Conservation (phyloP, 2,113 vertebrate genomes). For the Dasyurus viverrinus region DNA sequence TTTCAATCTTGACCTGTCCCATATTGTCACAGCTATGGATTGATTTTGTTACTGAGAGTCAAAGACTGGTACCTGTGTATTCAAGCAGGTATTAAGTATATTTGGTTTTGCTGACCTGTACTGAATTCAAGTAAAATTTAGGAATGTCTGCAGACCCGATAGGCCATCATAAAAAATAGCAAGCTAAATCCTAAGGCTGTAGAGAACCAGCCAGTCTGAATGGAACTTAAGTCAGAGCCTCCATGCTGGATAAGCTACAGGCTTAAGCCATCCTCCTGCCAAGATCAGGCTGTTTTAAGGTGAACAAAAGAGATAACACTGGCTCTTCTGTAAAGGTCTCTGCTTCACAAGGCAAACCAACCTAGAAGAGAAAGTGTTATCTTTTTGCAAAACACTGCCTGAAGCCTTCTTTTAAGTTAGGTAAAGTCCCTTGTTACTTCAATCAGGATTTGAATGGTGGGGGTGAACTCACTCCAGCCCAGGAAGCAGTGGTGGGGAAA, state of each 20-base stretch:
- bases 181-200: constrained; percentile 68
- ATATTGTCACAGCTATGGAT: constrained; percentile 1
- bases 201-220: constrained; percentile 77
- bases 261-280: constrained; percentile 55
- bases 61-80: constrained; percentile 55
- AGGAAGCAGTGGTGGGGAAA: constrained; percentile 42
- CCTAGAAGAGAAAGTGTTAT: constrained; percentile 37
- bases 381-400: constrained; percentile 68
- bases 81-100: not conserved
- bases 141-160: constrained; percentile 59
- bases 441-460: constrained; percentile 36
- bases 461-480: constrained; percentile 28
- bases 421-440: constrained; percentile 49
- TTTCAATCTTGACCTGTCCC: constrained; percentile 38
- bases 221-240: constrained; percentile 70
- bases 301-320: constrained; percentile 46
- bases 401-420: constrained; percentile 51
- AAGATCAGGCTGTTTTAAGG: constrained; percentile 20
- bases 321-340: constrained; percentile 20
- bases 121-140: constrained; percentile 62
- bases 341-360: not conserved
- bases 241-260: constrained; percentile 66
- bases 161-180: constrained; percentile 59
- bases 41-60: constrained; percentile 35
- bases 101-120: constrained; percentile 38